Conservation (phyloP, 2,888 invertebrate genomes). For the Linnaemya tessellans region DNA sequence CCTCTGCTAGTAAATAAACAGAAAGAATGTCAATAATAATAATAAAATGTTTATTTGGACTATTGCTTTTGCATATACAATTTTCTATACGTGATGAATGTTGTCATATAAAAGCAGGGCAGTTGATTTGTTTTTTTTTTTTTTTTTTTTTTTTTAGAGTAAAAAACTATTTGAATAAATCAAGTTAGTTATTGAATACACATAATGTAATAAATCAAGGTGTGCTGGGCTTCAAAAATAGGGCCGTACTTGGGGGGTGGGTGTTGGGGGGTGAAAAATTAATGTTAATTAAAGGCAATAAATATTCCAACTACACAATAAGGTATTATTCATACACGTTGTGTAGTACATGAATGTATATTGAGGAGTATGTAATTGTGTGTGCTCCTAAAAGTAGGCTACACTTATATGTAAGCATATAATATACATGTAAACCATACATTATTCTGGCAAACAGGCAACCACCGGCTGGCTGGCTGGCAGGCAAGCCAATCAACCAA, state of each 20-base stretch:
- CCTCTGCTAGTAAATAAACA: no score
- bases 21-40: no score
- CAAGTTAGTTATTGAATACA: neutral
- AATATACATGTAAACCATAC: neutral
- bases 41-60: neutral
- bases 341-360: no score
- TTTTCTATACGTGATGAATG: neutral
- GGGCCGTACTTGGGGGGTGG: neutral
- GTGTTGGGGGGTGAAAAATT: slow-evolving; percentile 37
- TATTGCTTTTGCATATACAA: slow-evolving; percentile 2
- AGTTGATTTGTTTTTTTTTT: neutral
- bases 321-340: neutral
- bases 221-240: slow-evolving; percentile 1
- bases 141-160: neutral
- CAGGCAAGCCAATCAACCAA: slow-evolving; percentile 41
- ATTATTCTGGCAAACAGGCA: neutral
- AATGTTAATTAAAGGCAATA: slow-evolving; percentile 67
- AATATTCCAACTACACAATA: slow-evolving; percentile 55
- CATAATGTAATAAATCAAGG: neutral
- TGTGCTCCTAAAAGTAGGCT: slow-evolving; percentile 57
- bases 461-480: neutral
- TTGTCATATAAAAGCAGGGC: neutral
- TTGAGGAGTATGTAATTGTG: neutral
- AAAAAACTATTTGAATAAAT: slow-evolving; percentile 38
- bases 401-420: neutral